Evolutionary conservation across 2,797 vertebrate genomes (phyloP), one percentile per base, ranked within the genome.

Genomic region (Chrosomus eos): DNA sequence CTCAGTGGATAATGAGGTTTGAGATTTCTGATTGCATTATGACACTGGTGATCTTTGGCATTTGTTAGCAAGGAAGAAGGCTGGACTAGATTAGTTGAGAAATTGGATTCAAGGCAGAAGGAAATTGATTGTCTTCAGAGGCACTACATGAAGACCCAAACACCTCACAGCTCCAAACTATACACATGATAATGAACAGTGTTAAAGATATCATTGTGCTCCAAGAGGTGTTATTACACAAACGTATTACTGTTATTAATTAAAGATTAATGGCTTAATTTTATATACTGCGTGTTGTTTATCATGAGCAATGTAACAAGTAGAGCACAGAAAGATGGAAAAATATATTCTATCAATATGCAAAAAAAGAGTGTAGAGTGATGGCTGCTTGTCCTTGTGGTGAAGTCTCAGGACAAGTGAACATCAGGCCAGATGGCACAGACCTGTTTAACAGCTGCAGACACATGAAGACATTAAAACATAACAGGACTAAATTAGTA

Each of bases 381-480:
- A 72, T 85, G 78, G 66, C 72, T 55, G 68, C 26, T 51, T 70
- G 64, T 83, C 73, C 70, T 84, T 85, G 64, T 82, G 64, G 77
- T 58, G 66, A 43, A 38, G 53, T 60, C 78, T 80, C 53, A 87
- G 86, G 83, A 86, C 81, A 88, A 84, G 81, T 64, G 72, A 84
- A 68, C 81, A 83, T 81, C 55, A 82, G 38, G 85, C 66, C 85
- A 90, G 85, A 89, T 89, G 87, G 87, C 78, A 23, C 78, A 88
- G 83, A 89, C 82, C 80, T 83, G 87, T 84, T 89, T 78, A 74
- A 88, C 73, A 80, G 81, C 53, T 31, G 28, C 82, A 82, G 68
- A 67, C 80, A 87, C 82, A 80, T 83, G 80, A 70, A 36, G 85
- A 85, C 85, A 88, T 86, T 89, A 88, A 88, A 78, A 40, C 77